Conservation (phyloP, 2,888 invertebrate species). For the Cecidostiba fungosa region DNA sequence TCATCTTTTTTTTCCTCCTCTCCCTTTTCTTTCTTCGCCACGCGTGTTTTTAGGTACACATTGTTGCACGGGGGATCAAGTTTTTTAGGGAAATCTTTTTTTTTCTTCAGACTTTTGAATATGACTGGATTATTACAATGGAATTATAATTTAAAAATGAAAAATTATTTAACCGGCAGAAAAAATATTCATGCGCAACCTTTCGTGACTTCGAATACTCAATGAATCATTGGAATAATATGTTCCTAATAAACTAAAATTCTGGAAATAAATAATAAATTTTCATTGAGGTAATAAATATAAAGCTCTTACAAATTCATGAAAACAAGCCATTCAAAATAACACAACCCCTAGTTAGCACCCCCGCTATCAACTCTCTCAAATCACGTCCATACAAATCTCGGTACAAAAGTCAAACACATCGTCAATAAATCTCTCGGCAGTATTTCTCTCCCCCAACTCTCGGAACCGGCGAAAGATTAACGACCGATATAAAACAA, state of each 20-base stretch:
- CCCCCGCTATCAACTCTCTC: neutral
- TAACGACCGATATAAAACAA: constrained; percentile 38
- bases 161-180: neutral
- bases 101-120: neutral
- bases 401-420: constrained; percentile 14
- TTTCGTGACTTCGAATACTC: neutral
- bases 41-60: neutral
- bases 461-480: constrained; percentile 9
- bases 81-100: neutral
- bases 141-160: neutral
- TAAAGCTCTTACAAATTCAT: neutral
- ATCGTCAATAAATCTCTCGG: neutral
- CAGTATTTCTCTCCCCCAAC: constrained; percentile 2
- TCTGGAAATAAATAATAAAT: too few species aligned
- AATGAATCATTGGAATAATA: too few species aligned
- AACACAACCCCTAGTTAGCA: constrained; percentile 4
- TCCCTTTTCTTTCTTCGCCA: neutral
- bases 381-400: constrained; percentile 12
- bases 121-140: neutral
- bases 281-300: neutral
- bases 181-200: neutral
- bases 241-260: too few species aligned
- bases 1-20: constrained; percentile 25
- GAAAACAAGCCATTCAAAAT: neutral
- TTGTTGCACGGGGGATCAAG: neutral